phyloP scores from a whole-genome alignment of 2,113 vertebrate species.

The Notothenia coriiceps region DNA sequence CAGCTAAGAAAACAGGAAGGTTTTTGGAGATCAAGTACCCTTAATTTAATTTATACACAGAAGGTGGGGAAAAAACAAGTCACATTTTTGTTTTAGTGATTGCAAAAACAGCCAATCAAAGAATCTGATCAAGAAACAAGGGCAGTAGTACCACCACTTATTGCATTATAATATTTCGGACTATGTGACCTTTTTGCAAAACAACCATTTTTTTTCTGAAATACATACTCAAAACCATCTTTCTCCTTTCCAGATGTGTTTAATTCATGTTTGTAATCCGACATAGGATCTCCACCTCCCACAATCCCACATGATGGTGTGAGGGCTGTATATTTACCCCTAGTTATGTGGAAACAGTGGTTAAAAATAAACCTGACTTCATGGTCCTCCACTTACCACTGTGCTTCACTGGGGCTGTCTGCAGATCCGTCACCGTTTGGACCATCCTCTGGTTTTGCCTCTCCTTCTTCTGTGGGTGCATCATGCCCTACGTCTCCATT shows the following conservation, averaged over 20 bases:
- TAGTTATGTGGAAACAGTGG: neutral
- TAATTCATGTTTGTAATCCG: neutral
- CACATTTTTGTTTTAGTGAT: neutral
- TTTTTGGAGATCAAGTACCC: neutral
- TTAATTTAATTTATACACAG: neutral
- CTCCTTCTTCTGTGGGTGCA: conserved; percentile 27
- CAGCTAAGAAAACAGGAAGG: neutral
- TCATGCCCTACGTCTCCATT: conserved; percentile 58
- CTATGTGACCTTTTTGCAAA: too few relatives aligned
- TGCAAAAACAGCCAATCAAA: neutral
- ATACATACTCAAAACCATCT: neutral
- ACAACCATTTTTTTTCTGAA: neutral
- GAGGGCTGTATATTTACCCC: conserved; percentile 6
- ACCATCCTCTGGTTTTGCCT: conserved; percentile 36
- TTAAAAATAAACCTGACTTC: conserved; percentile 43
- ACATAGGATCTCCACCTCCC: neutral
- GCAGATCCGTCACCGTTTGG: conserved; percentile 44
- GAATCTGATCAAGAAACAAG: too few relatives aligned
- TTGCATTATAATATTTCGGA: too few relatives aligned
- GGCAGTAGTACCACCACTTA: too few relatives aligned
- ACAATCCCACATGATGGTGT: neutral
- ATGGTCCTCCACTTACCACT: conserved; percentile 71
- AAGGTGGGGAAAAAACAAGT: neutral
- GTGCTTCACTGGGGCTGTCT: conserved; percentile 57
- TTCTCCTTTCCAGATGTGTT: neutral